These are phyloP conservation scores for Lipotes vexillifer DNA, from an alignment of 2,113 vertebrate species.

Conservation along the genomic window DNA sequence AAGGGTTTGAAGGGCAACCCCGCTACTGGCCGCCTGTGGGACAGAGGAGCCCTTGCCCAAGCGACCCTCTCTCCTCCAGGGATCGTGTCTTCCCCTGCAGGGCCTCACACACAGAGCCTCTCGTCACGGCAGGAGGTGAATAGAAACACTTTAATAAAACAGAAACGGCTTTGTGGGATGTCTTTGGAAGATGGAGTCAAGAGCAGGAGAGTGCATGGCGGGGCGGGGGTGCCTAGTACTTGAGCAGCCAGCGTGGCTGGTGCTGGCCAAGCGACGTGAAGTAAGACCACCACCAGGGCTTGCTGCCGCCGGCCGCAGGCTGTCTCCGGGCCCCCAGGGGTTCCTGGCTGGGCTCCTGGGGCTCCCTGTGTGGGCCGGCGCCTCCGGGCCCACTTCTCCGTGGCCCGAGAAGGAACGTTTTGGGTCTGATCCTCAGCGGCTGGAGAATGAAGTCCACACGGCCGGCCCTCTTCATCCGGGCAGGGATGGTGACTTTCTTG, in stretches of 20 bases:
- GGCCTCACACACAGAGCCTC: not conserved
- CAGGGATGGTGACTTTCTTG: constrained; percentile 90
- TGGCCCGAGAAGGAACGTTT: constrained; percentile 77
- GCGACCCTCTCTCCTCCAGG: accelerated
- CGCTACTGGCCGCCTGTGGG: accelerated
- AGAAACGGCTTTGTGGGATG: accelerated
- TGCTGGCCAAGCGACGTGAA: constrained; percentile 88
- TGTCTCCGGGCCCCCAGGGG: constrained; percentile 60
- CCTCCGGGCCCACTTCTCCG: constrained; percentile 78
- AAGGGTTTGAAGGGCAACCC: not conserved
- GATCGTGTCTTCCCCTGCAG: accelerated
- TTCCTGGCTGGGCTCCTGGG: not conserved
- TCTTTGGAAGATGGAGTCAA: not conserved
- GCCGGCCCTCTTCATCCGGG: constrained; percentile 85
- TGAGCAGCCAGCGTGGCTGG: constrained; percentile 92
- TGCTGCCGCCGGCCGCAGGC: constrained; percentile 73
- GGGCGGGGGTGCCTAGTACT: constrained; percentile 73
- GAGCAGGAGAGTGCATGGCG: not conserved
- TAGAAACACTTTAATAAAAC: constrained; percentile 13
- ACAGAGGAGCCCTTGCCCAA: too few species aligned
- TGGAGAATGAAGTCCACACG: constrained; percentile 90
- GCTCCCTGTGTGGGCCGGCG: constrained; percentile 78
- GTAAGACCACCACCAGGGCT: constrained; percentile 99
- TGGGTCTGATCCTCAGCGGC: constrained; percentile 79
- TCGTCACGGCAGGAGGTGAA: not conserved